Base-by-base conservation (phyloP, 2,888 invertebrate genomes). In the Melinaea marsaeus region DNA sequence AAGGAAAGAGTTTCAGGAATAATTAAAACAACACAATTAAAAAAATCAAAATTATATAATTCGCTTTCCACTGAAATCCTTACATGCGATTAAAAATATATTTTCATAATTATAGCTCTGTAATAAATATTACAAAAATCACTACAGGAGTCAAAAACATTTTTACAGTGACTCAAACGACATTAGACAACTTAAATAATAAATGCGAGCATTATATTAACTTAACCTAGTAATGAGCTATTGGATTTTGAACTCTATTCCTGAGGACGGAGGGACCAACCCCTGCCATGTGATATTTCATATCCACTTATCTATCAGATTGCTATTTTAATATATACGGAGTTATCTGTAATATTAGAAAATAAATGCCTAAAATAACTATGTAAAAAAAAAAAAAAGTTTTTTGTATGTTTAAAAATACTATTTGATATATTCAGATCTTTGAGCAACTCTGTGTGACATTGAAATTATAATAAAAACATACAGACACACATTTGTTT, bases 21-120 rank as follows among this genome's bases (percentile, higher is more conserved):
- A 46, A 64, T 61, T 55, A 61, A 71, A 61, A 74, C 62, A 48
- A 67, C 60, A 34, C 51, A 45, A 55, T 22, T 79, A 80, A 74
- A 80, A 82, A 83, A 84, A 83, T 84, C 81, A 81, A 82, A 80
- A 79, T 83, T 78, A 78, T 84, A 80, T 85, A 85, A 70, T 80
- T 83, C 77, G 75, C 75, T 79, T 79, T 80, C 72, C 80, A 81
- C 80, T 76, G 78, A 79, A 76, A 64, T 66, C 56, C 71, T 69
- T 71, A 73, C 63, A 66, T 61, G 68, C 61, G 67, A 68, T 68
- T 68, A 69, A 72, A 72, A 70, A 72, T 71, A 71, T 70, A 57
- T 62, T 64, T 56, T 58, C 64, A 65, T 58, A 65, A 65, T 64
- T 64, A 67, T 62, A 67, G 64, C 62, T 70, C 60, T 68, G 67